A percentile compares a stretch with the other conserved stretches of the same genome.
Conservation (phyloP, 2,797 vertebrate genomes). For the Clarias laeviceps region DNA sequence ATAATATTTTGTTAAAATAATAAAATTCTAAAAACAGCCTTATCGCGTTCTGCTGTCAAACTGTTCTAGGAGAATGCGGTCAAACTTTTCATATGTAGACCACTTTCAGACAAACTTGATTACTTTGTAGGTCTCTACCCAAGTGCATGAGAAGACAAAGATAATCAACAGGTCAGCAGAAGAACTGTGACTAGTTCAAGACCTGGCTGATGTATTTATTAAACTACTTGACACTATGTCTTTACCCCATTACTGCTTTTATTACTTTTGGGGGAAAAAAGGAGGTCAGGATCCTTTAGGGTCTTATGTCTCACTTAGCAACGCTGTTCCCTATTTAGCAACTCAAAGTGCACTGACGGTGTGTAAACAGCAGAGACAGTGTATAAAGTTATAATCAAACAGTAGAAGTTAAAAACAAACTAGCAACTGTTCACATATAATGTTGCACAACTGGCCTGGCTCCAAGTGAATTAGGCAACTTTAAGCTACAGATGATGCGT, state of each 20-base stretch:
- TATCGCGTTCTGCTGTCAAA: no score
- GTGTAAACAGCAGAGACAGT: slow-evolving; percentile 34
- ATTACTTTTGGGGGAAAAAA: not conserved
- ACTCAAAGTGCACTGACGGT: slow-evolving; percentile 19
- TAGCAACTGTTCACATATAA: slow-evolving; percentile 45
- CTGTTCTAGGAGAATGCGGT: no score
- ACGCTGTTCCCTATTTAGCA: not conserved
- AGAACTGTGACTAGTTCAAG: not conserved
- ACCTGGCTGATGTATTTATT: not conserved
- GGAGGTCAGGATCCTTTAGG: not conserved
- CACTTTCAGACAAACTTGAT: no score
- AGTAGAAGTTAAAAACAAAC: slow-evolving; percentile 49
- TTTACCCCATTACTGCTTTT: not conserved
- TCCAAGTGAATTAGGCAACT: slow-evolving; percentile 40
- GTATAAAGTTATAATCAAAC: slow-evolving; percentile 35
- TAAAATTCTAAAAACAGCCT: no score
- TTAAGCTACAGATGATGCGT: slow-evolving; percentile 46
- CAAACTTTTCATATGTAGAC: not conserved
- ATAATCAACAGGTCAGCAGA: not conserved
- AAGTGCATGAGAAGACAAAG: not conserved
- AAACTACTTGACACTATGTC: not conserved
- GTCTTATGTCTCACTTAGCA: slow-evolving; percentile 6
- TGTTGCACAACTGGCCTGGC: slow-evolving; percentile 10
- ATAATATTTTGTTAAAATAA: no score
- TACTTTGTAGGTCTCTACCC: not conserved